Conservation (phyloP, 2,113 vertebrate species). For the Prunella fulvescens region DNA sequence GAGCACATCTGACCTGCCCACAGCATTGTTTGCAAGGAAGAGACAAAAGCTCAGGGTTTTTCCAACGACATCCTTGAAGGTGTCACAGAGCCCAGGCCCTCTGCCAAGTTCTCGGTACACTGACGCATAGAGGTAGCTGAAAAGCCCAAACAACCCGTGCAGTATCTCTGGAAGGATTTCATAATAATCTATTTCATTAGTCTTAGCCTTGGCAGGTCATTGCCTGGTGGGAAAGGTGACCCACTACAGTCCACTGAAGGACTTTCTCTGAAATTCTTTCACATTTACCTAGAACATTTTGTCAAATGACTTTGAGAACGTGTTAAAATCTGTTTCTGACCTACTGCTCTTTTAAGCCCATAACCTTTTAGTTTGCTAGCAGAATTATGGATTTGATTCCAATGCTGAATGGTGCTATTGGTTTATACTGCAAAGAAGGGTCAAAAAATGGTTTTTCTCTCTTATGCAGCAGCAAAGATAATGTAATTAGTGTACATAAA, state of each 20-base stretch:
- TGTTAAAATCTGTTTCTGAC: background rate
- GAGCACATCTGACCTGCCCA: background rate
- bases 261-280: background rate
- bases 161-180: background rate
- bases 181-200: background rate
- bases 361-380: background rate
- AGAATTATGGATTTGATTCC: background rate
- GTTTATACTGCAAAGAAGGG: background rate
- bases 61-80: background rate
- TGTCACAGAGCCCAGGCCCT: background rate
- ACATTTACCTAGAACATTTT: background rate
- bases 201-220: background rate
- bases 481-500: background rate
- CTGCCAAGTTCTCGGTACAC: background rate
- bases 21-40: background rate
- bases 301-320: background rate
- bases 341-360: background rate
- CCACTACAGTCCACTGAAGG: background rate
- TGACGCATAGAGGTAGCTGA: background rate
- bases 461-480: background rate
- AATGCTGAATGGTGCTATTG: background rate
- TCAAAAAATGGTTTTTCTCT: background rate
- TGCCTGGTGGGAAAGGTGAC: background rate
- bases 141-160: background rate
- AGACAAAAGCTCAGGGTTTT: background rate